A percentile compares a stretch with the other conserved stretches of the same genome.
phyloP scores from a whole-genome alignment of 2,797 vertebrate species.

The Pogonophryne albipinna region DNA sequence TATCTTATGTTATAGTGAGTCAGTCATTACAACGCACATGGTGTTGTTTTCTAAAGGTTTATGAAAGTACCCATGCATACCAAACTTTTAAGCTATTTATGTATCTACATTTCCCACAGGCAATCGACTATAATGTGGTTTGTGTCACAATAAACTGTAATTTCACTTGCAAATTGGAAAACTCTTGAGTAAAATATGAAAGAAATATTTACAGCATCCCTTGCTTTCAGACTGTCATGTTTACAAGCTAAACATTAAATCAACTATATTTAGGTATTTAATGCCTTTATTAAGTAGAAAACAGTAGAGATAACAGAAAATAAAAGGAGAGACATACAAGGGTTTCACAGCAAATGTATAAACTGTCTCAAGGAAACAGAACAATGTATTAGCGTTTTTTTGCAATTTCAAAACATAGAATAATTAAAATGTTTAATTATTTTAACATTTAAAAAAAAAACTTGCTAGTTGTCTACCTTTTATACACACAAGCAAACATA shows the following conservation, averaged over 20 bases:
- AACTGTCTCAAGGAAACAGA: no score
- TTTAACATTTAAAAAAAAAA: background rate
- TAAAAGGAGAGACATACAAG: no score
- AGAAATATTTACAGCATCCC: background rate
- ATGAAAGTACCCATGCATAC: background rate
- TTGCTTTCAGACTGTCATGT: background rate
- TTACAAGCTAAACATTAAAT: background rate
- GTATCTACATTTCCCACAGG: background rate
- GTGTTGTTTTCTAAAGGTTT: background rate
- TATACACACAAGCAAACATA: background rate
- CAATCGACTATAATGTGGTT: background rate
- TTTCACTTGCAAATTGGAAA: slow-evolving; percentile 1
- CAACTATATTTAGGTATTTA: background rate
- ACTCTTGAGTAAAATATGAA: background rate
- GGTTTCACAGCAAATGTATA: no score
- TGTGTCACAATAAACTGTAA: background rate
- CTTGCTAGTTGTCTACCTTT: background rate
- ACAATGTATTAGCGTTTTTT: no score
- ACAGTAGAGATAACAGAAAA: no score
- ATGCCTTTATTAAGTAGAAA: background rate
- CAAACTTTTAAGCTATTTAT: background rate
- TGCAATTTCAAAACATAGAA: no score
- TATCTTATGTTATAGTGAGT: background rate
- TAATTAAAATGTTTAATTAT: no score
- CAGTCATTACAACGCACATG: background rate